phyloP scores from a whole-genome alignment of 2,888 invertebrate genomes.

The Eupeodes luniger region DNA sequence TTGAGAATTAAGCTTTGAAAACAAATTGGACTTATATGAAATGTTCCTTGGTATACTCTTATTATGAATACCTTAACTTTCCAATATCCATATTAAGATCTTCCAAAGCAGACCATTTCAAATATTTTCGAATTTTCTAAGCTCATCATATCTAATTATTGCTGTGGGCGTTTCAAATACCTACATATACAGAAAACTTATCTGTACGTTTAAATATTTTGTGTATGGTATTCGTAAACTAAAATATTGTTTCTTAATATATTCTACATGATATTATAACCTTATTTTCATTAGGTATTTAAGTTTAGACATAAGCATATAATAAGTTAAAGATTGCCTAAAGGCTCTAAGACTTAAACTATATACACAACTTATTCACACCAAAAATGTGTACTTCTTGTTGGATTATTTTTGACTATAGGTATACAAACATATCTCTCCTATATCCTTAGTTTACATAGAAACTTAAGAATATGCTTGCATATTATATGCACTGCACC shows the following conservation, averaged over 20 bases:
- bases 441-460: neutral
- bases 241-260: no score
- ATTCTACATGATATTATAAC: neutral
- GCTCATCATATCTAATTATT: no score
- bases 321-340: neutral
- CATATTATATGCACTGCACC: no score
- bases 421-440: neutral
- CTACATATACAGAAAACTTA: neutral
- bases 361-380: neutral
- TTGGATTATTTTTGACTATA: neutral
- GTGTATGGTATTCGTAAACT: no score
- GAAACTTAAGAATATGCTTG: neutral
- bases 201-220: neutral
- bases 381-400: neutral
- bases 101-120: no score
- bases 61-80: no score
- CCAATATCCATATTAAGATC: no score
- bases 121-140: no score
- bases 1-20: no score
- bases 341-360: neutral
- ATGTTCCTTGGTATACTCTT: no score
- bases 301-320: neutral
- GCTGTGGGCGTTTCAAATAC: neutral
- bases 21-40: no score
- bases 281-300: neutral